phyloP scores from a whole-genome alignment of 1,140 invertebrate genomes.

The Rhyzopertha dominica region DNA sequence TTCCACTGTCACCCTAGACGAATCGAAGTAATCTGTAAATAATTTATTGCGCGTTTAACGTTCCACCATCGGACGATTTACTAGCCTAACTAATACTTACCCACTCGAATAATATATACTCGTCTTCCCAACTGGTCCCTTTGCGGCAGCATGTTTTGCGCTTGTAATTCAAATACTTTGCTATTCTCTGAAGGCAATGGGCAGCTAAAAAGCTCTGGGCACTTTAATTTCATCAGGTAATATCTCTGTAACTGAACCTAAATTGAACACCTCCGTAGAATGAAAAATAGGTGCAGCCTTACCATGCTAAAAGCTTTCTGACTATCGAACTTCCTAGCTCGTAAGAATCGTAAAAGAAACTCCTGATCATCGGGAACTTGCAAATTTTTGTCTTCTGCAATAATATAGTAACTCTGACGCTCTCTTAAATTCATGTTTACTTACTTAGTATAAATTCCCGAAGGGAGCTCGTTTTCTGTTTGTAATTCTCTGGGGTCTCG shows the following conservation, averaged over 20 bases:
- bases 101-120: conserved; percentile 45
- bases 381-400: conserved; percentile 47
- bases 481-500: conserved; percentile 37
- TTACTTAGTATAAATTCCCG: conserved; percentile 36
- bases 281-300: conserved; percentile 12
- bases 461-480: conserved; percentile 32
- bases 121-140: conserved; percentile 42
- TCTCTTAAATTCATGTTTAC: conserved; percentile 13
- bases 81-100: conserved; percentile 27
- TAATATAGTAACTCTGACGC: conserved; percentile 12
- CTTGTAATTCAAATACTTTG: conserved; percentile 43
- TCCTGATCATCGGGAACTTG: conserved; percentile 47
- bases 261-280: conserved; percentile 7
- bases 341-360: conserved; percentile 53
- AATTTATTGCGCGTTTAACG: background rate
- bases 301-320: conserved; percentile 51
- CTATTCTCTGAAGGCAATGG: conserved; percentile 40
- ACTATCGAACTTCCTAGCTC: conserved; percentile 53
- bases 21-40: conserved; percentile 46
- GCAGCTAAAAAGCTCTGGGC: conserved; percentile 44
- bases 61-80: background rate
- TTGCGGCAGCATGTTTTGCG: conserved; percentile 43
- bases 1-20: conserved; percentile 43
- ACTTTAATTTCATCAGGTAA: conserved; percentile 45
- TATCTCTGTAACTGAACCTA: conserved; percentile 43